phyloP scores from a whole-genome alignment of 1,140 invertebrate species.

The Rhopalosiphum maidis region DNA sequence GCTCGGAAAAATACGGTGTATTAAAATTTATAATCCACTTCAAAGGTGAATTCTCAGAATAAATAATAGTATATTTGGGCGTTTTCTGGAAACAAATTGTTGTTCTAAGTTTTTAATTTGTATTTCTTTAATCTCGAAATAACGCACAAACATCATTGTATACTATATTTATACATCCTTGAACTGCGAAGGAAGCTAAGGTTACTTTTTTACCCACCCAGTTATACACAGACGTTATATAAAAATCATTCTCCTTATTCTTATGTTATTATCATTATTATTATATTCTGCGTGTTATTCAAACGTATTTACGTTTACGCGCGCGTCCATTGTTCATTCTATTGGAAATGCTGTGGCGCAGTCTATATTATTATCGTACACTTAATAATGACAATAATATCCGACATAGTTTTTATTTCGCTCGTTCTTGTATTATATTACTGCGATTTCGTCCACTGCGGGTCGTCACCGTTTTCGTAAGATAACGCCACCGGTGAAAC shows the following conservation, averaged over 20 bases:
- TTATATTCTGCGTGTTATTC: neutral
- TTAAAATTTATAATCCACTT: neutral
- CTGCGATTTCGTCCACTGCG: neutral
- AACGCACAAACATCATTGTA: neutral
- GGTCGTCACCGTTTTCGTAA: neutral
- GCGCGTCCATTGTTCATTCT: neutral
- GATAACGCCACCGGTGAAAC: neutral
- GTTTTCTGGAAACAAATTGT: neutral
- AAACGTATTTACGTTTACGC: neutral
- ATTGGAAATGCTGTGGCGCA: neutral
- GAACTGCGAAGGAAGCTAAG: neutral
- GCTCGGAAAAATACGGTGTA: neutral
- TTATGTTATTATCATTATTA: conserved; percentile 7
- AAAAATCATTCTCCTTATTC: neutral
- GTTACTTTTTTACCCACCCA: neutral
- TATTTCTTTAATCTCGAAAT: neutral
- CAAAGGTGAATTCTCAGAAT: neutral
- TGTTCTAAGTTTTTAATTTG: neutral
- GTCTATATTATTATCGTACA: neutral
- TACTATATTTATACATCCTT: neutral
- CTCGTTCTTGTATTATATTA: neutral
- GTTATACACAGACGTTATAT: neutral
- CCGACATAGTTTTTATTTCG: neutral
- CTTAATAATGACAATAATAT: conserved; percentile 2
- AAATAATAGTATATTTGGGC: neutral